Evolutionary conservation across 2,888 invertebrate species (phyloP).

Genomic region (Punctoribates punctum): DNA sequence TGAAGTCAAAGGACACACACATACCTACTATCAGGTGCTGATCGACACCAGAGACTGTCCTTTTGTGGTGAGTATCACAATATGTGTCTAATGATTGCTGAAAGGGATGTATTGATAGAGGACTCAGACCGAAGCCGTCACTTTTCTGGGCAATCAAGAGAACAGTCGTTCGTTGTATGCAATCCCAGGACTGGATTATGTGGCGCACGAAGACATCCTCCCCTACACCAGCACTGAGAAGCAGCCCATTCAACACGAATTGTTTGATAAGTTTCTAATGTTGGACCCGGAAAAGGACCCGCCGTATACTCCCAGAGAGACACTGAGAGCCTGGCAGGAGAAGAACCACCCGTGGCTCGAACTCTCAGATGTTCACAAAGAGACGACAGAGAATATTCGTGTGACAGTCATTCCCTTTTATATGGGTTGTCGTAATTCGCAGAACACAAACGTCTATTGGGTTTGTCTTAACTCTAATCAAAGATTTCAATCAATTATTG

Average conservation of each 20-base stretch:
- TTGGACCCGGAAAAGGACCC: slow-evolving; percentile 79
- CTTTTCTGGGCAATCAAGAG: slow-evolving; percentile 93
- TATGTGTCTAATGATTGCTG: slow-evolving; percentile 39
- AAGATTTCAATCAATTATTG: not conserved
- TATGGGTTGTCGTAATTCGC: slow-evolving; percentile 86
- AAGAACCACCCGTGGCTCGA: slow-evolving; percentile 97
- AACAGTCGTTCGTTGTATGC: slow-evolving; percentile 91
- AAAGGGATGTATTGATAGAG: slow-evolving; percentile 61
- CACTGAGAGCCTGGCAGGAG: slow-evolving; percentile 89
- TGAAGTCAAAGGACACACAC: slow-evolving; percentile 71
- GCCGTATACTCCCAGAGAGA: slow-evolving; percentile 76
- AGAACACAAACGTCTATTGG: slow-evolving; percentile 88
- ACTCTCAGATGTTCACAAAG: slow-evolving; percentile 91
- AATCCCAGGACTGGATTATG: slow-evolving; percentile 92
- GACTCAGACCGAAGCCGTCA: slow-evolving; percentile 97
- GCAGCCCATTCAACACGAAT: slow-evolving; percentile 81
- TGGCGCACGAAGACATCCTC: slow-evolving; percentile 94
- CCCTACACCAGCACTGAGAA: slow-evolving; percentile 86
- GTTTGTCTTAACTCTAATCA: slow-evolving; percentile 56
- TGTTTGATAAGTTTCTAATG: slow-evolving; percentile 90
- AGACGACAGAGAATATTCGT: slow-evolving; percentile 91
- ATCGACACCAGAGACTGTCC: slow-evolving; percentile 96
- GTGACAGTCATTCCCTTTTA: slow-evolving; percentile 98
- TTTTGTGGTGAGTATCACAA: slow-evolving; percentile 71
- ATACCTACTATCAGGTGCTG: slow-evolving; percentile 87